Conservation (phyloP, 2,797 vertebrate genomes). For the Crenuchus spilurus region DNA sequence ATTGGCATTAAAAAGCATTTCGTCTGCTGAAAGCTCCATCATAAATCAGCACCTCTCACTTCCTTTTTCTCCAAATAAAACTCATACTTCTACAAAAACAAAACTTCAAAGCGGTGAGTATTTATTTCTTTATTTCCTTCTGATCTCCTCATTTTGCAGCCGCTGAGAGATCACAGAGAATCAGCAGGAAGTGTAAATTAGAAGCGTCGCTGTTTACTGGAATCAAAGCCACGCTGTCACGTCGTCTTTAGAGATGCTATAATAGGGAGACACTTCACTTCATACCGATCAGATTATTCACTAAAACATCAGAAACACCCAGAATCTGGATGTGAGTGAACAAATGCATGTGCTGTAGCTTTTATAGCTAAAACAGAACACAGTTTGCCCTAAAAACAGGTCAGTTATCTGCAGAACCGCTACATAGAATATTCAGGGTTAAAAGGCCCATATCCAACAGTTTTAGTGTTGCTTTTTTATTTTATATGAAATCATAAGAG, state of each 20-base stretch:
- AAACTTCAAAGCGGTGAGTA: slow-evolving; percentile 4
- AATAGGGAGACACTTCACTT: slow-evolving; percentile 9
- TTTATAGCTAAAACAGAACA: too few relatives aligned
- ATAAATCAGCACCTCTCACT: background rate
- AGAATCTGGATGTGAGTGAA: too few relatives aligned
- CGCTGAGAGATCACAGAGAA: slow-evolving; percentile 19
- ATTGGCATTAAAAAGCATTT: background rate
- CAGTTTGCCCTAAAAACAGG: too few relatives aligned
- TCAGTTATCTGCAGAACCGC: too few relatives aligned
- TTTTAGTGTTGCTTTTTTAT: too few relatives aligned
- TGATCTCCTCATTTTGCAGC: background rate
- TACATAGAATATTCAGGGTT: too few relatives aligned
- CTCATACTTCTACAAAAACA: background rate
- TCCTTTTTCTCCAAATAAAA: background rate
- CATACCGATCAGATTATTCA: background rate
- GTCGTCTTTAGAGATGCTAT: background rate
- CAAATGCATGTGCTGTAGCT: too few relatives aligned
- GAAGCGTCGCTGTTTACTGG: slow-evolving; percentile 10
- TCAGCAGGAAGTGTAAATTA: background rate
- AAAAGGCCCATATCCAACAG: too few relatives aligned
- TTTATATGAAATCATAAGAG: too few relatives aligned
- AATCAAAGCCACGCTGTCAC: slow-evolving; percentile 17
- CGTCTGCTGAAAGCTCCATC: background rate
- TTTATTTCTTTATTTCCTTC: background rate
- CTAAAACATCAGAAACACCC: background rate